A percentile compares a stretch with the other conserved stretches of the same genome.
These are phyloP conservation scores for Plecotus auritus DNA, from an alignment of 2,113 vertebrate species.

Conservation along the genomic window DNA sequence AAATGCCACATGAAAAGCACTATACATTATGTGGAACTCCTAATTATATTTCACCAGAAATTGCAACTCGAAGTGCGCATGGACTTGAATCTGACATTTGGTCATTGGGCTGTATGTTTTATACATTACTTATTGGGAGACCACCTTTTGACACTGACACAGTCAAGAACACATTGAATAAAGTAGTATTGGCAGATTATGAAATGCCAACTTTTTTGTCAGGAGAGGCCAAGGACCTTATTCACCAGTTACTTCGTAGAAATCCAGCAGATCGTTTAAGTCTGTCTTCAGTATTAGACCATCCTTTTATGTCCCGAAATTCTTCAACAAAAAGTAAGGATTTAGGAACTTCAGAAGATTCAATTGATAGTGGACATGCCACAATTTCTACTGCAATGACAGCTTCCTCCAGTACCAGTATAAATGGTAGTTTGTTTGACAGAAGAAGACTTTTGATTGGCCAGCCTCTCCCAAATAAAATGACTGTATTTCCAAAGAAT, in stretches of 20 bases:
- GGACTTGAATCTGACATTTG: conserved; percentile 97
- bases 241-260: conserved; percentile 90
- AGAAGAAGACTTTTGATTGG: conserved; percentile 86
- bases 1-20: conserved; percentile 96
- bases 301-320: conserved; percentile 92
- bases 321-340: conserved; percentile 84
- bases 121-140: conserved; percentile 92
- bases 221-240: conserved; percentile 90
- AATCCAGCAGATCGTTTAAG: conserved; percentile 92
- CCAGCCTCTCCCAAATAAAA: conserved; percentile 91
- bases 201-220: conserved; percentile 91
- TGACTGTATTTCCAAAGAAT: conserved; percentile 82
- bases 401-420: conserved; percentile 83
- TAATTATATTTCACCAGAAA: conserved; percentile 98
- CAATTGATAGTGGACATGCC: conserved; percentile 98
- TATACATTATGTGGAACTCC: conserved; percentile 99
- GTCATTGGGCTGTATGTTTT: conserved; percentile 99
- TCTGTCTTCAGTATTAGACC: conserved; percentile 92
- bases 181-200: conserved; percentile 95
- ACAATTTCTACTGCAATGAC: conserved; percentile 91
- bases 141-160: conserved; percentile 98
- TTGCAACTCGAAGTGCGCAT: conserved; percentile 95
- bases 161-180: conserved; percentile 92
- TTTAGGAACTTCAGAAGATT: conserved; percentile 85
- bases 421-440: conserved; percentile 87